phyloP scores from a whole-genome alignment of 2,797 vertebrate genomes.

The Hippocampus kuda region DNA sequence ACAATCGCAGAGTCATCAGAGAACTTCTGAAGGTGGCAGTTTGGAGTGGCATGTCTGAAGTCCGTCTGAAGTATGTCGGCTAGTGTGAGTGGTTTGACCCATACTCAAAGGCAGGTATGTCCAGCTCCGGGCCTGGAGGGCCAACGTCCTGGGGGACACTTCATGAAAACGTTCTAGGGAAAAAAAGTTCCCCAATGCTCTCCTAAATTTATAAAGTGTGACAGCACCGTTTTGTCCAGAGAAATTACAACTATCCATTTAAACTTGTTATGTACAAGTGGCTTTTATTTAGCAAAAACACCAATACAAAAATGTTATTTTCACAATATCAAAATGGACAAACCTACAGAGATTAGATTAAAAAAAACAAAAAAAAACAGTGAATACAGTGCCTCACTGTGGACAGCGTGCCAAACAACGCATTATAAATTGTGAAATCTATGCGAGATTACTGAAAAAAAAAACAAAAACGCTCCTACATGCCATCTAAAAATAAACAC shows the following conservation, averaged over 20 bases:
- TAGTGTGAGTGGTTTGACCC: no score
- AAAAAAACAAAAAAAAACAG: slow-evolving; percentile 20
- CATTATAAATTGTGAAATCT: background rate
- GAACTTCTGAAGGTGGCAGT: no score
- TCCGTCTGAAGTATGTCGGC: no score
- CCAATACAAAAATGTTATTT: slow-evolving; percentile 76
- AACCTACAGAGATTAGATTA: slow-evolving; percentile 46
- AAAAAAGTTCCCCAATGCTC: no score
- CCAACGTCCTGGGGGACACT: no score
- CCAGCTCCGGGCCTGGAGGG: no score
- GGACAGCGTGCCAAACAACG: slow-evolving; percentile 22
- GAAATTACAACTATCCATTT: background rate
- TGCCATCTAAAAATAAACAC: slow-evolving; percentile 29
- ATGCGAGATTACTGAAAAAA: background rate
- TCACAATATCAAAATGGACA: slow-evolving; percentile 76
- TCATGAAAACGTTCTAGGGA: no score
- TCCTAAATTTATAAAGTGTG: no score
- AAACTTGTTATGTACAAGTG: background rate
- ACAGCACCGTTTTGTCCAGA: no score
- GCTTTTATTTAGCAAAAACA: slow-evolving; percentile 5
- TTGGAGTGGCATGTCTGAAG: no score
- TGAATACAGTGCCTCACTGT: slow-evolving; percentile 22
- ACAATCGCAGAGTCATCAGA: no score
- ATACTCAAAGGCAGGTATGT: no score
- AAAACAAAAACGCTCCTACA: background rate